phyloP scores from a whole-genome alignment of 1,140 invertebrate species.

The Nymphalis io region DNA sequence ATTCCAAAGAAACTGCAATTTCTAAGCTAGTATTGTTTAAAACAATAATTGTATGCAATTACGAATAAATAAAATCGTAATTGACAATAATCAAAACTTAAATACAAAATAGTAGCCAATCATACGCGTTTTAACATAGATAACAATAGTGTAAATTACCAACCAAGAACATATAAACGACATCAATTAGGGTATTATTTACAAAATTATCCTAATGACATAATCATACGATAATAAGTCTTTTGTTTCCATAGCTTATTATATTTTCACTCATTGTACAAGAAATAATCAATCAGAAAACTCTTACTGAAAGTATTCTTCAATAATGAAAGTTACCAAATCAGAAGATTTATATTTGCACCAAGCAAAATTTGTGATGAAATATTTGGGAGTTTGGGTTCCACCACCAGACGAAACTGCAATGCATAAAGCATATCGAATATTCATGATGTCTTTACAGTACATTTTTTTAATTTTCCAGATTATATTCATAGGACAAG shows the following conservation, averaged over 20 bases:
- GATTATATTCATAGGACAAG: conserved; percentile 61
- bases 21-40: not conserved
- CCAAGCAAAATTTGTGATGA: conserved; percentile 69
- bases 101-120: no score
- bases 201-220: conserved; percentile 40
- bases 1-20: no score
- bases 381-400: conserved; percentile 66
- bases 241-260: conserved; percentile 4
- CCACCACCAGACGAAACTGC: conserved; percentile 47
- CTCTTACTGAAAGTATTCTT: not conserved
- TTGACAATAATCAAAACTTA: no score
- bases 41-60: no score
- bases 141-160: not conserved
- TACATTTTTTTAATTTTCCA: conserved; percentile 70
- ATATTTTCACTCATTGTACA: conserved; percentile 1
- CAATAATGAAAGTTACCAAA: conserved; percentile 32
- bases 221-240: conserved; percentile 26
- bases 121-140: no score
- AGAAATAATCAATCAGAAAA: not conserved
- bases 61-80: not conserved
- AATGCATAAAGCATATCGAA: conserved; percentile 48
- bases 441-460: conserved; percentile 66
- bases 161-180: conserved; percentile 13
- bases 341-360: conserved; percentile 63
- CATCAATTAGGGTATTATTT: conserved; percentile 43